Evolutionary conservation across 1,140 invertebrate species (phyloP), one percentile per base, ranked within the genome.

Genomic region (Penaeus indicus): DNA sequence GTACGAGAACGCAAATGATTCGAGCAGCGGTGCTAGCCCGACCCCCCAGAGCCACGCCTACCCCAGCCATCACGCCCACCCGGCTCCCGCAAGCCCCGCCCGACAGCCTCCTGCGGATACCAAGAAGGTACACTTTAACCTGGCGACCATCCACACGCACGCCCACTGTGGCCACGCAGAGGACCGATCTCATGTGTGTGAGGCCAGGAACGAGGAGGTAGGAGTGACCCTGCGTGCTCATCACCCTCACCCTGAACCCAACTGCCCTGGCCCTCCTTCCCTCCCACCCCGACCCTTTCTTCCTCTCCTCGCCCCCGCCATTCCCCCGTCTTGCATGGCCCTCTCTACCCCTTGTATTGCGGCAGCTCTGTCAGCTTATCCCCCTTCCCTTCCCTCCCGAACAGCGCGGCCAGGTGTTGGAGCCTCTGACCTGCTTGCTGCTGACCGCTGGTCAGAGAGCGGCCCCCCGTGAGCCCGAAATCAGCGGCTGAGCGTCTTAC

Each of bases 111-210:
- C 62, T 25, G 42, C 84, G 10, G 89, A 81, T 72, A 60, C 86
- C 84, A 90, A 89, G 87, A 90, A 89, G 90, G 90, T 89, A 89
- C 81, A 88, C 75, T 90, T 90, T 88, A 90, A 85, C 86, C 89
- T 87, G 64, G 67, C 86, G 64, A 69, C 63, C 79, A 88, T 67
- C 42, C 79, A 81, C 54, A 81, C 72, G 18, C 72, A 27, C 72
- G 42, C 72, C 72, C 86, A 83, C 63, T 32, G 67, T 25, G 84
- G 72, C 47, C n/a, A 16, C 11, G 69, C 67, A 42, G 79, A 75
- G 62, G 86, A 88, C 54, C 79, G 79, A n/a, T 32, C 72, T 38
- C 72, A 75, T 75, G 80, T 88, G 80, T 88, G 42, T 83, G 86
- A 88, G 86, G 86, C 86, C 63, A 88, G 86, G 67, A 88, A 88